phyloP scores from a whole-genome alignment of 1,140 invertebrate genomes.

The Asobara japonica region DNA sequence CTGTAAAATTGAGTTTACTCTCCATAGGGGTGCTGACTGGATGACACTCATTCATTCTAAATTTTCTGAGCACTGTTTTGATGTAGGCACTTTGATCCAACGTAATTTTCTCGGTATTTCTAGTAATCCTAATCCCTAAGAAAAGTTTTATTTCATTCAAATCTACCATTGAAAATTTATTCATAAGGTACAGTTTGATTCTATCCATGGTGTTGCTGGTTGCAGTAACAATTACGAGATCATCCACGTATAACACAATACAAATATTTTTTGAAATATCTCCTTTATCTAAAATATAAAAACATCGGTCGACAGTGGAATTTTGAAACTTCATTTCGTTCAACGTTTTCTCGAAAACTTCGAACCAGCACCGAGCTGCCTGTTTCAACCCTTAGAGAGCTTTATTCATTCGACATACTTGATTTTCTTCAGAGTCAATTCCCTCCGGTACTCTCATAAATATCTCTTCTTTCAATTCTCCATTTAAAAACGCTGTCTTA shows the following conservation, averaged over 20 bases:
- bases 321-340: constrained; percentile 16
- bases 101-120: constrained; percentile 8
- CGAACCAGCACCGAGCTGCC: constrained; percentile 56
- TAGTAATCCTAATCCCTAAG: constrained; percentile 35
- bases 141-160: constrained; percentile 35
- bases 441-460: constrained; percentile 50
- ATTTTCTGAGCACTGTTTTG: constrained; percentile 23
- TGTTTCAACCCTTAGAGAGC: constrained; percentile 54
- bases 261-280: constrained; percentile 34
- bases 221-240: not conserved
- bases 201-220: not conserved
- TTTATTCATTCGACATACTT: constrained; percentile 39
- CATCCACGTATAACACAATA: constrained; percentile 37
- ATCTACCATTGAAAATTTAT: constrained; percentile 32
- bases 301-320: constrained; percentile 27
- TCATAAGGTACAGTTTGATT: constrained; percentile 28
- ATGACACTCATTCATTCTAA: constrained; percentile 33
- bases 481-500: constrained; percentile 52
- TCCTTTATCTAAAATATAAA: constrained; percentile 24
- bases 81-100: constrained; percentile 29
- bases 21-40: constrained; percentile 25
- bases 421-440: constrained; percentile 10
- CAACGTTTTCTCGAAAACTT: constrained; percentile 33
- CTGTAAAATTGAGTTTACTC: constrained; percentile 27
- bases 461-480: constrained; percentile 49